Percentiles rank a stretch among this genome's conserved stretches.
Conservation (phyloP, 2,797 vertebrate genomes). For the Orientallactaga sibirica region DNA sequence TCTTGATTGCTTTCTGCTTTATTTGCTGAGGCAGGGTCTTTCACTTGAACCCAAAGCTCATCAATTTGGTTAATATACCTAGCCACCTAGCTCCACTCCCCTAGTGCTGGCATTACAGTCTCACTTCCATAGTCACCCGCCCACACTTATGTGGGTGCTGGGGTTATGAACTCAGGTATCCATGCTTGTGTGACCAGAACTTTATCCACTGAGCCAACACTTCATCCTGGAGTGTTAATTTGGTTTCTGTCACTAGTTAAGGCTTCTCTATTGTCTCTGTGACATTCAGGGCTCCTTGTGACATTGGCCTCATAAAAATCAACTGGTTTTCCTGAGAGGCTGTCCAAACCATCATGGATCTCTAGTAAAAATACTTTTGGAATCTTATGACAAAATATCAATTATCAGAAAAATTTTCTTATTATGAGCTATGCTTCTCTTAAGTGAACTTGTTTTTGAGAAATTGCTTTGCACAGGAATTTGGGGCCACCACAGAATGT, state of each 20-base stretch:
- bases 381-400: conserved; percentile 37
- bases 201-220: not conserved
- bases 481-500: not conserved
- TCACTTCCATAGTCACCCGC: no score
- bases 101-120: no score
- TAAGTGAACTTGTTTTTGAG: conserved; percentile 17
- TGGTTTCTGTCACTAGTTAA: not conserved
- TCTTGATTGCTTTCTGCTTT: no score
- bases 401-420: not conserved
- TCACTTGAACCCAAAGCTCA: no score
- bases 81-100: no score
- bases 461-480: not conserved
- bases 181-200: no score
- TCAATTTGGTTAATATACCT: no score
- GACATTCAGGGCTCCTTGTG: not conserved
- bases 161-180: no score
- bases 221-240: not conserved
- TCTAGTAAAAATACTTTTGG: not conserved
- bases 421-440: not conserved
- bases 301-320: not conserved
- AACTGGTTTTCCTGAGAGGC: not conserved
- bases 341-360: not conserved
- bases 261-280: not conserved
- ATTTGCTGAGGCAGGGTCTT: no score
- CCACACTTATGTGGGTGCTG: no score